phyloP scores from a whole-genome alignment of 1,140 invertebrate species.

The Drosophila lowei region DNA sequence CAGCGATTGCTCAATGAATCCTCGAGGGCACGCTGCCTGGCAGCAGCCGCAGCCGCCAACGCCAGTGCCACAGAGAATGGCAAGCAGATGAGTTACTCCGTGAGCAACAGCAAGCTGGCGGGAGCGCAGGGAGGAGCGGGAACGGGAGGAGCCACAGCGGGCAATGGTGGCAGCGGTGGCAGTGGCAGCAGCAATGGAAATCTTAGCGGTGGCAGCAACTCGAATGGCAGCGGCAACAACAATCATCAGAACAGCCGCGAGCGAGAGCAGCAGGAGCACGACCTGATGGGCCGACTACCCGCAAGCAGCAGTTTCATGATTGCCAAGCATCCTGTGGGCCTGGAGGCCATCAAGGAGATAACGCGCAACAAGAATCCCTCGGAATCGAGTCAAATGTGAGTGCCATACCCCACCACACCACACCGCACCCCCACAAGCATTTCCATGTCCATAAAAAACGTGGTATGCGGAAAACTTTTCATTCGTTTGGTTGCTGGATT shows the following conservation, averaged over 20 bases:
- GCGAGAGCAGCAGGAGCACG: slow-evolving; percentile 42
- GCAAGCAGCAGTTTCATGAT: slow-evolving; percentile 81
- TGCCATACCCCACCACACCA: slow-evolving; percentile 20
- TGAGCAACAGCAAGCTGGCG: slow-evolving; percentile 64
- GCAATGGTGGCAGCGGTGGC: slow-evolving; percentile 32
- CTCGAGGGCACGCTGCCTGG: slow-evolving; percentile 61
- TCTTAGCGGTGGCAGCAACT: slow-evolving; percentile 76
- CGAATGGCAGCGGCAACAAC: slow-evolving; percentile 79
- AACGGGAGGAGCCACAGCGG: slow-evolving; percentile 10
- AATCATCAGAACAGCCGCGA: slow-evolving; percentile 34
- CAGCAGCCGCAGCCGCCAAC: slow-evolving; percentile 16
- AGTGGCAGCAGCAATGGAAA: slow-evolving; percentile 75
- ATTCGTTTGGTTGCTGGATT: no score
- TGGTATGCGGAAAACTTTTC: no score
- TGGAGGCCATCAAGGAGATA: slow-evolving; percentile 83
- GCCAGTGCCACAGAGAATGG: slow-evolving; percentile 59
- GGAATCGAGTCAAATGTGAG: slow-evolving; percentile 83
- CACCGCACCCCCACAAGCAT: neutral
- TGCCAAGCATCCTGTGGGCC: slow-evolving; percentile 80
- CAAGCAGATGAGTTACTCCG: slow-evolving; percentile 51
- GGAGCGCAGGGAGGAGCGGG: neutral
- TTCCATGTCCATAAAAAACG: neutral
- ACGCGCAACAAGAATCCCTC: slow-evolving; percentile 82
- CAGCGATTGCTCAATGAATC: slow-evolving; percentile 88
- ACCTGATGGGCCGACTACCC: slow-evolving; percentile 58